Percentiles rank a stretch among this genome's conserved stretches.
Evolutionary conservation across 2,797 vertebrate genomes (phyloP).

Genomic region (Hydrocynus forskahlii): DNA sequence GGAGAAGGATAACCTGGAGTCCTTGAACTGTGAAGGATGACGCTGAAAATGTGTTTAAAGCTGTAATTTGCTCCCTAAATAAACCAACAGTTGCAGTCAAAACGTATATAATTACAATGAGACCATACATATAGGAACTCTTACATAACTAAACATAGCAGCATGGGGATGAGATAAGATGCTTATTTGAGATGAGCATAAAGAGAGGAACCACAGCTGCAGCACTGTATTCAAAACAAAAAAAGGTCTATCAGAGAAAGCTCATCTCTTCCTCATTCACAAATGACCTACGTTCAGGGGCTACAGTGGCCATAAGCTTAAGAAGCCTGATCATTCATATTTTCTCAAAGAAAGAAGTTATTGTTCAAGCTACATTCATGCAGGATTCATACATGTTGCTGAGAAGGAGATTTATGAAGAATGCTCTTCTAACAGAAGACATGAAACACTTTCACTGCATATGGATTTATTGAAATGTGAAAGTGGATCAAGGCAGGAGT

Average conservation of each 20-base stretch:
- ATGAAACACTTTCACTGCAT: slow-evolving; percentile 22
- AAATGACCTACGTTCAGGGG: slow-evolving; percentile 5
- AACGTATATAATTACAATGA: slow-evolving; percentile 52
- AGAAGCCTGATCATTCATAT: background rate
- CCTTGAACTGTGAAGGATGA: slow-evolving; percentile 56
- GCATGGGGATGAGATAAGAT: slow-evolving; percentile 46
- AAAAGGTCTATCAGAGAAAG: background rate
- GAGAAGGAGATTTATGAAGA: background rate
- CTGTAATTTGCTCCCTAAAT: slow-evolving; percentile 56
- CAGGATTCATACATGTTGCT: background rate
- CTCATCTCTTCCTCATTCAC: slow-evolving; percentile 7
- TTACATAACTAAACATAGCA: slow-evolving; percentile 43
- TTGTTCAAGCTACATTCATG: background rate
- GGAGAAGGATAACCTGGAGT: slow-evolving; percentile 56
- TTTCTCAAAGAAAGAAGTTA: slow-evolving; percentile 5
- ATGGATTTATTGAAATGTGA: slow-evolving; percentile 50
- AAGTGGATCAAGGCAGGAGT: slow-evolving; percentile 51
- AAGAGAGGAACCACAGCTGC: background rate
- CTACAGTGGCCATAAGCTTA: background rate
- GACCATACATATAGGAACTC: slow-evolving; percentile 32
- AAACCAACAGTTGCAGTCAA: slow-evolving; percentile 36
- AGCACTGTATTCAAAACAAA: background rate
- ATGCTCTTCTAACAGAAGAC: background rate
- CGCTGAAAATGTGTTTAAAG: slow-evolving; percentile 47
- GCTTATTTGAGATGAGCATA: slow-evolving; percentile 25